Evolutionary conservation across 2,888 invertebrate genomes (phyloP).

Genomic region (Andrena flavipes): DNA sequence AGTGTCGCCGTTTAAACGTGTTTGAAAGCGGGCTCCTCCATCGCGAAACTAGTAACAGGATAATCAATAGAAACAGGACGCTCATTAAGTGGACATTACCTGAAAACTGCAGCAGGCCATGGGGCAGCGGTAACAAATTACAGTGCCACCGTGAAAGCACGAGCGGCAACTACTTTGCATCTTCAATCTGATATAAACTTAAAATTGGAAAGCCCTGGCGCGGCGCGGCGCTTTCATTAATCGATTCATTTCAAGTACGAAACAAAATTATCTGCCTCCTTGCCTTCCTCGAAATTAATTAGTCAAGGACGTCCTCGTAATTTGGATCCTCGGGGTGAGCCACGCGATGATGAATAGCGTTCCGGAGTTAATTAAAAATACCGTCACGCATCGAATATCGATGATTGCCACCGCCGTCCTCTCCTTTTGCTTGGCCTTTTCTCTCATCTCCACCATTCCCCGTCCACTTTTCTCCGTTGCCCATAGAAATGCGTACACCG

Average conservation of each 20-base stretch:
- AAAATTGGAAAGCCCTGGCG: constrained; percentile 20
- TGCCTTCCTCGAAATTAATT: constrained; percentile 55
- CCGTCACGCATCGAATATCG: constrained; percentile 78
- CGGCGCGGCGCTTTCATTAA: constrained; percentile 26
- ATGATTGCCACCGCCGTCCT: constrained; percentile 57
- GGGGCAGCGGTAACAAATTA: constrained; percentile 34
- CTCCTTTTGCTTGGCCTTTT: background rate
- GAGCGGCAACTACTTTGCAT: constrained; percentile 25
- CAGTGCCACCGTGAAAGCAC: constrained; percentile 11
- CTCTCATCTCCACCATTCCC: background rate
- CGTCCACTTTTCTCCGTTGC: constrained; percentile 16
- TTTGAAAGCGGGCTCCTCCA: constrained; percentile 5
- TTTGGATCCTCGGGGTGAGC: constrained; percentile 27
- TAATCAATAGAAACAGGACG: constrained; percentile 31
- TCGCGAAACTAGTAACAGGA: constrained; percentile 24
- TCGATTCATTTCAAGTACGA: constrained; percentile 54
- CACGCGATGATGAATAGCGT: constrained; percentile 63
- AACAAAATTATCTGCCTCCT: constrained; percentile 52
- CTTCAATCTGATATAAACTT: constrained; percentile 33
- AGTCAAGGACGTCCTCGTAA: constrained; percentile 55
- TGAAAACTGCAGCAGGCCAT: constrained; percentile 3
- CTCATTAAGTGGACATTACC: constrained; percentile 44
- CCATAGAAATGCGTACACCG: constrained; percentile 52
- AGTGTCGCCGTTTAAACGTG: background rate
- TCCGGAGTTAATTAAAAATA: constrained; percentile 78